Base-by-base conservation (phyloP, 2,797 vertebrate species). In the Ptychadena robeensis region DNA sequence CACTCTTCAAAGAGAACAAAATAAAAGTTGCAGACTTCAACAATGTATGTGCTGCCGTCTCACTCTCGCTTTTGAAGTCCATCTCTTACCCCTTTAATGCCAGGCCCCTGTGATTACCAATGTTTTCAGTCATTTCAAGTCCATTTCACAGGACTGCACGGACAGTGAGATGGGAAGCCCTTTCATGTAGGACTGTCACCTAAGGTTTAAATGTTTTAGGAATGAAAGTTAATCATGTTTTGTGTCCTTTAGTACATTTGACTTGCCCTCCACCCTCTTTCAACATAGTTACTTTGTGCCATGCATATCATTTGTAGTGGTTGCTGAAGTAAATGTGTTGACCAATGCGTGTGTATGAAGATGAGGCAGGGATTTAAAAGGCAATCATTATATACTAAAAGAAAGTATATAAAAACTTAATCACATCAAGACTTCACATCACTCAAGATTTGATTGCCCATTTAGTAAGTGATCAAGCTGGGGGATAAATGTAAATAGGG, bases 1-100 rank as follows among this genome's bases (percentile, higher is more conserved):
- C 91, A 93, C 86, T 95, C 95, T 97, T 99, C 97, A 99, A 98
- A 99, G 96, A 94, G 87, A 92, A 96, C 92, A 96, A 95, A 96
- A 95, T 95, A 94, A 95, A 95, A 95, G 94, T 96, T 92, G 81
- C 94, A 94, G 92, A 86, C 92, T 44, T 88, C 88, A 90, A 92
- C 88, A 90, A 88, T 84, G 82, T 88, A 89, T 87, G 87, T 79
- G 83, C 85, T 88, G 89, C 87, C 89, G 85, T 86, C 90, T 89
- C 87, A 84, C 89, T 88, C 82, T 86, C 76, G 91, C 93, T 94
- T 99, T 98, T 99, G 96, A 98, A 96, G 97, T 96, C 88, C 87
- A 90, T 87, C 89, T 87, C 88, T 91, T 90, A 87, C 91, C 91
- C 94, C 94, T 97, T 96, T 96, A 94, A 96, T 95, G 94, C 94